Evolutionary conservation across 2,113 vertebrate genomes (phyloP).

Genomic region (Cryptotis parvus): DNA sequence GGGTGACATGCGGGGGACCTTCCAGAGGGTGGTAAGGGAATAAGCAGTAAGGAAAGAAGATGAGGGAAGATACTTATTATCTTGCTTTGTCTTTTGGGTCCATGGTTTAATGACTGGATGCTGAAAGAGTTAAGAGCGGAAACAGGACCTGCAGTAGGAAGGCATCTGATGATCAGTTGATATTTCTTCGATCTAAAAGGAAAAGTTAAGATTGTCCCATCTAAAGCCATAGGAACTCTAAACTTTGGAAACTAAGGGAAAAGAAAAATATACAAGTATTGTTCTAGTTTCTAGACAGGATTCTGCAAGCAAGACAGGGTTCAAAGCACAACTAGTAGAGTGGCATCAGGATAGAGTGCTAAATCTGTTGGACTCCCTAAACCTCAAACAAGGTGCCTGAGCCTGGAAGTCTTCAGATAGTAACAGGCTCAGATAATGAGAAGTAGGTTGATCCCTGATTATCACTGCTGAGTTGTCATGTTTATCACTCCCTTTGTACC

Average conservation of each 20-base stretch:
- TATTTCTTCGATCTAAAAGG: not conserved
- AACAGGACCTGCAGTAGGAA: not conserved
- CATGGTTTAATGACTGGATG: constrained; percentile 7
- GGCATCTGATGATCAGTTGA: not conserved
- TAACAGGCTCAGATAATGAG: not conserved
- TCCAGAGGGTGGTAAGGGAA: not conserved
- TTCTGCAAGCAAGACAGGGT: not conserved
- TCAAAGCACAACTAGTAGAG: not conserved
- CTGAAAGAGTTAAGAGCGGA: not conserved
- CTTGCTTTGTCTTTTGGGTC: constrained; percentile 7
- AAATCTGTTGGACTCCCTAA: not conserved
- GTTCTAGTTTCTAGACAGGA: not conserved
- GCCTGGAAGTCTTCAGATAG: not conserved
- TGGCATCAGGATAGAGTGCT: not conserved
- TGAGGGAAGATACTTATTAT: not conserved
- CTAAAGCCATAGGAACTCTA: not conserved
- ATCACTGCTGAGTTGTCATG: not conserved
- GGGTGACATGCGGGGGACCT: not conserved
- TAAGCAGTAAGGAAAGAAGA: not conserved
- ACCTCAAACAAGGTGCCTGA: not conserved
- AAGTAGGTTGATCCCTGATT: not conserved
- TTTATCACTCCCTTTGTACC: not conserved
- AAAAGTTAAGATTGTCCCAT: not conserved
- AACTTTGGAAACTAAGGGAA: not conserved
- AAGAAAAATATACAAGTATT: not conserved